phyloP scores from a whole-genome alignment of 2,113 vertebrate genomes.

The Carassius gibelio region DNA sequence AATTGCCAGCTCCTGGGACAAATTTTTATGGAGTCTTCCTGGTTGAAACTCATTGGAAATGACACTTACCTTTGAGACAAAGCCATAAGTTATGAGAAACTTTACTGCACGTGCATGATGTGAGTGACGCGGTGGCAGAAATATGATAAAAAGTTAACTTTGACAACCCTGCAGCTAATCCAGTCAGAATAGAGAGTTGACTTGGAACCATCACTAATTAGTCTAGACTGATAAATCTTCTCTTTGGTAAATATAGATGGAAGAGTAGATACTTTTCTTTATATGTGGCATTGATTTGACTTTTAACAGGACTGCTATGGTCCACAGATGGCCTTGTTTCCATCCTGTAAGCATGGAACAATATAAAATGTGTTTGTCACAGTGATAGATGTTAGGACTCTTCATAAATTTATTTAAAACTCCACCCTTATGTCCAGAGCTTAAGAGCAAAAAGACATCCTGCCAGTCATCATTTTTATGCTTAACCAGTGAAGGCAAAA shows the following conservation, averaged over 20 bases:
- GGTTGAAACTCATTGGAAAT: neutral
- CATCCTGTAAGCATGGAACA: neutral
- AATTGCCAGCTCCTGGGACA: neutral
- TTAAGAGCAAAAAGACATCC: neutral
- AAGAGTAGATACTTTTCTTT: neutral
- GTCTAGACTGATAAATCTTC: neutral
- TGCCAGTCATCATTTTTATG: neutral
- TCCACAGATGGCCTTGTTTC: neutral
- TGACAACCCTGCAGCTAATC: neutral
- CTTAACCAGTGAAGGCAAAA: neutral
- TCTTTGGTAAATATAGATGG: neutral
- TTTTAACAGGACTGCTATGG: neutral
- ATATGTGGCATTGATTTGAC: neutral
- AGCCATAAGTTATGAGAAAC: neutral
- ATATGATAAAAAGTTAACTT: too few species aligned
- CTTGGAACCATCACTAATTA: neutral
- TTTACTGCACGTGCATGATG: neutral
- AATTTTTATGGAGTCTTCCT: neutral
- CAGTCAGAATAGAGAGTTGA: neutral
- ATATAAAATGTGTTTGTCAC: constrained; percentile 3
- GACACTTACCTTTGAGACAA: neutral
- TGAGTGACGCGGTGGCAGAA: neutral
- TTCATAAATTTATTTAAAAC: neutral
- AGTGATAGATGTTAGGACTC: neutral
- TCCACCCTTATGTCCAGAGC: constrained; percentile 4